Conservation (phyloP, 1,140 invertebrate species). For the Cydia pomonella region DNA sequence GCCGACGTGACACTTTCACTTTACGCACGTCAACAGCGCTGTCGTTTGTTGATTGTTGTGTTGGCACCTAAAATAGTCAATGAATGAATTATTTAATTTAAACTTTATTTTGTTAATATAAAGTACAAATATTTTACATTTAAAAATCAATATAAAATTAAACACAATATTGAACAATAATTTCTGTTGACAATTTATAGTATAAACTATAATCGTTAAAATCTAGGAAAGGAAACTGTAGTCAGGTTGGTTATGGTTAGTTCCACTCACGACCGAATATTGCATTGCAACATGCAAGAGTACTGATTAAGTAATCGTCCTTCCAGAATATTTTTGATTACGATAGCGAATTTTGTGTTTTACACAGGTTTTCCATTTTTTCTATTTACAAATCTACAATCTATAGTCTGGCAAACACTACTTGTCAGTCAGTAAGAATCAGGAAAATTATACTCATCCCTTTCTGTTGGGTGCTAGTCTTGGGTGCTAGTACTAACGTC, state of each 20-base stretch:
- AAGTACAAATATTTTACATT: not conserved
- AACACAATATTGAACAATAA: not conserved
- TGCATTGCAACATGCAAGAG: not conserved
- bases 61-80: slow-evolving; percentile 58
- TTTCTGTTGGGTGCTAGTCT: too few relatives aligned
- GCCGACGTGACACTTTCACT: slow-evolving; percentile 78
- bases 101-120: not conserved
- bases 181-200: not conserved
- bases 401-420: too few relatives aligned
- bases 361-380: too few relatives aligned
- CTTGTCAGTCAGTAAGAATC: too few relatives aligned
- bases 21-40: slow-evolving; percentile 75
- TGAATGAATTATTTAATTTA: slow-evolving; percentile 33
- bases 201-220: too few relatives aligned
- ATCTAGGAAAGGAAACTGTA: too few relatives aligned
- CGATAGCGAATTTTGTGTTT: too few relatives aligned
- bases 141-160: not conserved
- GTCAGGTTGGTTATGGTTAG: not conserved
- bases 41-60: slow-evolving; percentile 59
- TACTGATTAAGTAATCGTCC: too few relatives aligned
- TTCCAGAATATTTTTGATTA: too few relatives aligned
- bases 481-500: too few relatives aligned
- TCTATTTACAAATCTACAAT: too few relatives aligned
- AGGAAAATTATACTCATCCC: too few relatives aligned
- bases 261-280: not conserved